A percentile compares a stretch with the other conserved stretches of the same genome.
Conservation (phyloP, 2,797 vertebrate genomes). For the Dipus sagitta region DNA sequence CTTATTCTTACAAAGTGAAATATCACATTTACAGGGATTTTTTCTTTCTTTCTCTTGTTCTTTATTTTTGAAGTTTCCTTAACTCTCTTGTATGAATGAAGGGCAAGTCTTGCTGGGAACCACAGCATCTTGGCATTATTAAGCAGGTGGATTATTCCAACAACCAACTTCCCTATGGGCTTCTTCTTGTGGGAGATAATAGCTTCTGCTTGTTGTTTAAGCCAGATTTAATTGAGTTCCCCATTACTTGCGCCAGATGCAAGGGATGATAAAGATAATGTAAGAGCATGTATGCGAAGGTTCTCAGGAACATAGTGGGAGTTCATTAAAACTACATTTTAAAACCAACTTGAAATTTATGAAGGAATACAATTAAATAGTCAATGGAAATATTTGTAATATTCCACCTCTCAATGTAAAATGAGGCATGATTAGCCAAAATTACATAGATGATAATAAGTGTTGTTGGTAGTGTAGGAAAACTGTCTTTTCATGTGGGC, state of each 20-base stretch:
- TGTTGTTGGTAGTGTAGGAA: background rate
- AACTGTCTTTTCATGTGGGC: background rate
- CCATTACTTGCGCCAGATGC: slow-evolving; percentile 63
- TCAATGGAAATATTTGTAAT: slow-evolving; percentile 49
- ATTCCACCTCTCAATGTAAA: slow-evolving; percentile 15
- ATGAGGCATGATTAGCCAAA: slow-evolving; percentile 25
- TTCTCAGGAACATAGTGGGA: slow-evolving; percentile 25
- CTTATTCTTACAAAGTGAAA: background rate
- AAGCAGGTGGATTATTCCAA: slow-evolving; percentile 47
- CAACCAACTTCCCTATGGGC: slow-evolving; percentile 46
- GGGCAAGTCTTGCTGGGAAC: background rate
- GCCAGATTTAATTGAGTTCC: slow-evolving; percentile 60
- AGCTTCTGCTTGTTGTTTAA: slow-evolving; percentile 63
- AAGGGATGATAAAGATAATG: slow-evolving; percentile 64
- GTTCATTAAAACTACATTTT: slow-evolving; percentile 58
- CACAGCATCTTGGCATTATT: slow-evolving; percentile 13
- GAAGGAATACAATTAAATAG: slow-evolving; percentile 47
- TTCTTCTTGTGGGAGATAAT: slow-evolving; percentile 34
- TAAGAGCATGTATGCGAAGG: slow-evolving; percentile 25
- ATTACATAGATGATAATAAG: slow-evolving; percentile 33
- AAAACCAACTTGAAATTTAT: slow-evolving; percentile 61
- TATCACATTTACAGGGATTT: background rate
- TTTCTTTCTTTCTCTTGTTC: background rate
- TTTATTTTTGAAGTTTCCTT: slow-evolving; percentile 26
- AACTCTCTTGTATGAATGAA: background rate